Conservation (phyloP, 1,140 invertebrate species). For the Eriosoma lanigerum region DNA sequence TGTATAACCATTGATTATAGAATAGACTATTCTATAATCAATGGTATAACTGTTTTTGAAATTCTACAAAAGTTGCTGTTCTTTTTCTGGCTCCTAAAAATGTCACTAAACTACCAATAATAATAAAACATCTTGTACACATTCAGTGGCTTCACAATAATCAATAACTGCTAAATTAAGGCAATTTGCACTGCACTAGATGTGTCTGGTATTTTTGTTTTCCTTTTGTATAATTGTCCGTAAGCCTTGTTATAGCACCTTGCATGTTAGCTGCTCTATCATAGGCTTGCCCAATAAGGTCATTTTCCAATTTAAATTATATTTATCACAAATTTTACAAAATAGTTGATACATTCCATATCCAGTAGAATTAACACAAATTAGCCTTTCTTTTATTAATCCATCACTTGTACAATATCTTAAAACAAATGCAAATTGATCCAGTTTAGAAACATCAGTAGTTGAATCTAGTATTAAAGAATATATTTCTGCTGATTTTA, state of each 20-base stretch:
- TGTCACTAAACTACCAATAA: background rate
- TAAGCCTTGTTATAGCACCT: background rate
- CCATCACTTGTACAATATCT: background rate
- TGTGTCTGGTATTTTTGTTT: background rate
- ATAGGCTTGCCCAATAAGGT: background rate
- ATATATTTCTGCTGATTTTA: background rate
- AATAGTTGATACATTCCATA: no score
- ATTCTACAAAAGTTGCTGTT: background rate
- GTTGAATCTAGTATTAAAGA: background rate
- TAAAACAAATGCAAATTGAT: background rate
- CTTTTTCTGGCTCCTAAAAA: slow-evolving; percentile 2
- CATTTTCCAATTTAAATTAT: background rate
- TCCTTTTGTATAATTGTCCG: background rate
- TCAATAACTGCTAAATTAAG: slow-evolving; percentile 2
- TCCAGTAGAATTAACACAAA: background rate
- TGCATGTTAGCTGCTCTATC: background rate
- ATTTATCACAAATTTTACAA: background rate
- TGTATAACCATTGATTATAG: no score
- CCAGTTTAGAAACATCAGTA: background rate
- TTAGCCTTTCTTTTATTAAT: background rate
- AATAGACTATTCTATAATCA: no score
- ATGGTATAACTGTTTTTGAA: background rate
- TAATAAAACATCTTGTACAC: background rate
- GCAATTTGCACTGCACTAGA: background rate
- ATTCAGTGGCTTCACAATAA: background rate